These are phyloP conservation scores for Diceros bicornis DNA, from an alignment of 2,797 vertebrate species.

Conservation along the genomic window DNA sequence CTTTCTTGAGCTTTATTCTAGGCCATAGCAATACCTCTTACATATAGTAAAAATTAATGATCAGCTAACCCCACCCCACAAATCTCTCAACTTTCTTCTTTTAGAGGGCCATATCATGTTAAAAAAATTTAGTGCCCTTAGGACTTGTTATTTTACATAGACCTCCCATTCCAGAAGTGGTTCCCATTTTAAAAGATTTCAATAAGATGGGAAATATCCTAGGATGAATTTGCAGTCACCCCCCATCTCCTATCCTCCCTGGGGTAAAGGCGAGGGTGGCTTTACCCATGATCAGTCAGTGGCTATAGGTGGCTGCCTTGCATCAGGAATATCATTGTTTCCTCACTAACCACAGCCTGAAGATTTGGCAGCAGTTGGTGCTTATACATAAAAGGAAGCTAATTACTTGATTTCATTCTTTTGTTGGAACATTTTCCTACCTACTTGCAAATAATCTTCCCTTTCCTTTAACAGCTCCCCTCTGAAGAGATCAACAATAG, in stretches of 20 bases:
- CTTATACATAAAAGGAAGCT: slow-evolving; percentile 53
- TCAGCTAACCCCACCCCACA: neutral
- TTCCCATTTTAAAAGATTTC: neutral
- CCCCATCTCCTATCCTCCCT: neutral
- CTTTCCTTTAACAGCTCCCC: slow-evolving; percentile 68
- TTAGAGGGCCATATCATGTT: neutral
- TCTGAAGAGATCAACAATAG: slow-evolving; percentile 38
- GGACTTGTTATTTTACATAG: neutral
- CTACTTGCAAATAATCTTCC: neutral
- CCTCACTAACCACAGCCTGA: accelerated
- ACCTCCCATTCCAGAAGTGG: neutral
- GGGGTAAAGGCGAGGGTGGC: neutral
- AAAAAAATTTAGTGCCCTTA: neutral
- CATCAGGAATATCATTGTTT: slow-evolving; percentile 68
- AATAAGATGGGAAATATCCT: neutral
- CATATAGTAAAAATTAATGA: neutral
- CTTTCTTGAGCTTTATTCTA: neutral
- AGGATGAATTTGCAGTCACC: neutral
- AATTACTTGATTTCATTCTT: slow-evolving; percentile 71
- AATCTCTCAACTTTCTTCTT: neutral
- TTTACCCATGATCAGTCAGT: neutral
- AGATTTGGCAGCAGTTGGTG: slow-evolving; percentile 29
- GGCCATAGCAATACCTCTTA: neutral
- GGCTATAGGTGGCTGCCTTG: neutral
- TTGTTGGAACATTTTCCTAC: slow-evolving; percentile 43